A percentile compares a stretch with the other conserved stretches of the same genome.
phyloP scores from a whole-genome alignment of 2,888 invertebrate species.

The Urechis unicinctus region DNA sequence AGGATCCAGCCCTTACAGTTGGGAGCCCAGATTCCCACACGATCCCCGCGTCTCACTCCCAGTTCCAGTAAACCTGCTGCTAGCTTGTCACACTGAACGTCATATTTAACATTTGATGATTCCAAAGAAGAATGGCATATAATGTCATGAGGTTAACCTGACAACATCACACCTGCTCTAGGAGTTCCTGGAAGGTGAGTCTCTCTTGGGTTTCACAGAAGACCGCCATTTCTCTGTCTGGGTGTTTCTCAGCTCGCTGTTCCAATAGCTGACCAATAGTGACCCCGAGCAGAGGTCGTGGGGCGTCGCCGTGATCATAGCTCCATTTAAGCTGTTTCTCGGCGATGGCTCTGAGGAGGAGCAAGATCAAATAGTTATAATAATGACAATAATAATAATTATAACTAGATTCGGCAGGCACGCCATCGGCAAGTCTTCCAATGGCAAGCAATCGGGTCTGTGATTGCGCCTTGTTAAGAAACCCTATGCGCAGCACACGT shows the following conservation, averaged over 20 bases:
- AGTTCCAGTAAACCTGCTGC: slow-evolving; percentile 67
- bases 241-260: slow-evolving; percentile 27
- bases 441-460: too few species aligned
- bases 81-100: slow-evolving; percentile 61
- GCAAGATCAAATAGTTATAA: too few species aligned
- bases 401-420: too few species aligned
- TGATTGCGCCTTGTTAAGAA: too few species aligned
- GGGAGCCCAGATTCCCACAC: slow-evolving; percentile 74
- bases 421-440: too few species aligned
- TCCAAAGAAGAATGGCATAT: not conserved
- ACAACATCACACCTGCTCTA: slow-evolving; percentile 29
- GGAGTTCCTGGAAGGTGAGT: slow-evolving; percentile 35
- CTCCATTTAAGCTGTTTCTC: too few species aligned
- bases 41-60: slow-evolving; percentile 67
- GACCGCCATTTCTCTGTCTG: slow-evolving; percentile 39
- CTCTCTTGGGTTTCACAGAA: slow-evolving; percentile 28
- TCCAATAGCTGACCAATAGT: slow-evolving; percentile 43
- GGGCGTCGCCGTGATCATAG: slow-evolving; percentile 33
- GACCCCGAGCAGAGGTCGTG: slow-evolving; percentile 31
- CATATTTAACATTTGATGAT: not conserved
- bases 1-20: slow-evolving; percentile 73
- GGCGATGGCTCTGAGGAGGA: too few species aligned
- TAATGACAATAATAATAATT: too few species aligned
- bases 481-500: too few species aligned
- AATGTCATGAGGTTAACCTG: not conserved